Base-by-base conservation (phyloP, 2,888 invertebrate genomes). In the Pilophorus perplexus region DNA sequence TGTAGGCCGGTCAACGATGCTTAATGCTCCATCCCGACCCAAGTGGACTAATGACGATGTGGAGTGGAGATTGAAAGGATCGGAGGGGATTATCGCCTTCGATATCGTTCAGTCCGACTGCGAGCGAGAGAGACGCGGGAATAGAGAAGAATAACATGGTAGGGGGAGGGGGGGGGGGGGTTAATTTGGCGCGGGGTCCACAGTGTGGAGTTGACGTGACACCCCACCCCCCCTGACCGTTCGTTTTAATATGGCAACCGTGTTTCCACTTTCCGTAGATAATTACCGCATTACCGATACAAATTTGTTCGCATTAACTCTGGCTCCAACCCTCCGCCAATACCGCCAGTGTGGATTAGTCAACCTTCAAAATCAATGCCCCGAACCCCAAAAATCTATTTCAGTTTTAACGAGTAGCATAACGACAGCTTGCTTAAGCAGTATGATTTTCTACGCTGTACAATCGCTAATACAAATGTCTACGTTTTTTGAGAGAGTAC, bases 221-320 rank as follows among this genome's bases (percentile, higher is more conserved):
- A 1, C 50, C 50, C 50, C 25, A 16, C 14, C 50, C 25, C 48
- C 48, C 25, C 25, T 23, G 12, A 23, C 25, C 50, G 16, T 50
- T 50, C 33, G 6, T 25, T 50, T 25, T 27, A 50, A 50, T 50
- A 50, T 14, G 50, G 25, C 27, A 50, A 25, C 27, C 50, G 50
- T 50, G 50, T 50, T 50, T 25, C 50, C 50, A 50, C 50, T 50
- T 50, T 50, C 50, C 50, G 50, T 50, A 27, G 55, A 55, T 55
- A 55, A 55, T 55, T 55, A 55, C 38, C 55, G 23, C 55, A 37
- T 55, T 55, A 55, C 28, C 55, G 55, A 37, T 55, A 55, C 55
- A 55, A 55, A 55, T 55, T 55, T 20, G 6, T 37, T 14, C 28
- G 33, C 38, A 55, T 55, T n/a, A 55, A 55, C 55, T n/a, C n/a